Evolutionary conservation across 2,888 invertebrate genomes (phyloP).

Genomic region (Seladonia tumulorum): DNA sequence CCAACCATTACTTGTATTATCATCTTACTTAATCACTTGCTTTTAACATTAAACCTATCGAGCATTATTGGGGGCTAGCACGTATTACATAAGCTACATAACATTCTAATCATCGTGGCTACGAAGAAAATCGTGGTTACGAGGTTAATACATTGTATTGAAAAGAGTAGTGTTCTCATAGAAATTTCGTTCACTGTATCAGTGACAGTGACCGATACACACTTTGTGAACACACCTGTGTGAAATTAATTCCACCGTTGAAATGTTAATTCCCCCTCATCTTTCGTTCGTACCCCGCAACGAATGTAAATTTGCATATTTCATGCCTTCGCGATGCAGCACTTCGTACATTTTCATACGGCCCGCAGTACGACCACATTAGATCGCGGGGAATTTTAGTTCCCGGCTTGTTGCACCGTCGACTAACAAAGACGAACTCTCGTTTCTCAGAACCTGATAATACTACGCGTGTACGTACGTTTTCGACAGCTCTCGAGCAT

Average conservation of each 20-base stretch:
- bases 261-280: conserved; percentile 34
- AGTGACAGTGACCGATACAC: background rate
- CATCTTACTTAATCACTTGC: too few species aligned
- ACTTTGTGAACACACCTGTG: conserved; percentile 6
- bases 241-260: conserved; percentile 37
- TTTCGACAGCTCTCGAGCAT: background rate
- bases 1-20: too few species aligned
- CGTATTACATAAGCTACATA: too few species aligned
- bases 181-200: background rate
- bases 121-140: background rate
- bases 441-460: conserved; percentile 22
- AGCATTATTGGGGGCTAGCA: too few species aligned
- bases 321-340: conserved; percentile 9
- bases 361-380: background rate
- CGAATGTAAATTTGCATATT: conserved; percentile 26
- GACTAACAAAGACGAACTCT: background rate
- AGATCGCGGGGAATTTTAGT: conserved; percentile 21
- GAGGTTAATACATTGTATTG: background rate
- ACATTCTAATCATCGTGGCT: background rate
- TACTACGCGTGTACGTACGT: background rate
- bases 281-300: background rate
- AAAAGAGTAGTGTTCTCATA: background rate
- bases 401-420: conserved; percentile 12
- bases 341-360: conserved; percentile 14
- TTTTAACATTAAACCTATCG: too few species aligned